Evolutionary conservation across 2,888 invertebrate genomes (phyloP).

Genomic region (Apodemia mormo): DNA sequence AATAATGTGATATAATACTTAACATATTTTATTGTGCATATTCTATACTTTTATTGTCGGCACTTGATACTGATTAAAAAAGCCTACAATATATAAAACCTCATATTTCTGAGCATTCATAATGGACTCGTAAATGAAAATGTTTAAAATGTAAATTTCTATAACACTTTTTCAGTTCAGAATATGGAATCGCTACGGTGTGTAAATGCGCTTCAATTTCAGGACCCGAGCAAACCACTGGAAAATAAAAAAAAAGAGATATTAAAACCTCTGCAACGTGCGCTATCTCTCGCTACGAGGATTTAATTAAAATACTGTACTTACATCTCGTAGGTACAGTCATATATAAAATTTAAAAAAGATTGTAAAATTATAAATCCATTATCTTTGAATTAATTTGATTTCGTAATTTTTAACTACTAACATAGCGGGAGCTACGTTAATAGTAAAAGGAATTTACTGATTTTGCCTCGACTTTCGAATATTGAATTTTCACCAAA

Average conservation of each 20-base stretch:
- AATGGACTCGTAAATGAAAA: conserved; percentile 3
- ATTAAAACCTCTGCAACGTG: conserved; percentile 38
- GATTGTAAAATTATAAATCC: neutral
- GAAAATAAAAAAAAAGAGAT: conserved; percentile 44
- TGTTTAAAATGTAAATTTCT: conserved; percentile 17
- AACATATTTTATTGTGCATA: too few relatives aligned
- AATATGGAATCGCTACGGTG: conserved; percentile 32
- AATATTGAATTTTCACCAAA: too few relatives aligned
- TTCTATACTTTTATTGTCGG: too few relatives aligned
- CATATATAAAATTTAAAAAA: neutral
- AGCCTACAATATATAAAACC: neutral
- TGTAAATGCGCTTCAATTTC: conserved; percentile 50
- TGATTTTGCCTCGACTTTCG: too few relatives aligned
- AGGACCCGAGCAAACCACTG: conserved; percentile 43
- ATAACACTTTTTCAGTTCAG: conserved; percentile 17
- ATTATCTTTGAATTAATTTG: neutral
- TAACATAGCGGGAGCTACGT: too few relatives aligned
- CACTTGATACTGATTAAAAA: neutral
- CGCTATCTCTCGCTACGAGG: conserved; percentile 52
- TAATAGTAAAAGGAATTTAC: too few relatives aligned
- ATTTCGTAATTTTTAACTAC: too few relatives aligned
- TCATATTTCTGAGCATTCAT: conserved; percentile 4
- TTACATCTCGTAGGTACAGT: conserved; percentile 43
- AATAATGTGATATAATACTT: too few relatives aligned
- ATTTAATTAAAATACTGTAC: conserved; percentile 66